These are phyloP conservation scores for Diachasmimorpha longicaudata DNA, from an alignment of 1,140 invertebrate genomes.

Conservation along the genomic window DNA sequence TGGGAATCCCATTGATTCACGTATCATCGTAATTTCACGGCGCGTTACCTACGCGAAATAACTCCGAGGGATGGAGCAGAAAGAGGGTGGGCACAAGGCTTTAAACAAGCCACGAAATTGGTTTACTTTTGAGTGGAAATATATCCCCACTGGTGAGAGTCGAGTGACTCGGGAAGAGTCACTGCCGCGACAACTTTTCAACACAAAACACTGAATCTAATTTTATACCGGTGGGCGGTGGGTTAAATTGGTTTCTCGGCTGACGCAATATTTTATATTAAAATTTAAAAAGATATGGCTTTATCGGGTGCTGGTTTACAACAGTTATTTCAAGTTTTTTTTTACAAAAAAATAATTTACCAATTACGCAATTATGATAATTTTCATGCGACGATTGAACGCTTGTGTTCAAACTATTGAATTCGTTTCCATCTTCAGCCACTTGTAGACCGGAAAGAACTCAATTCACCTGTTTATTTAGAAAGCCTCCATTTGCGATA, in stretches of 20 bases:
- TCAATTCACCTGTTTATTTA: not conserved
- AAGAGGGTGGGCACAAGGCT: conserved; percentile 46
- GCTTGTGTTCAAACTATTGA: no score
- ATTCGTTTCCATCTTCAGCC: no score
- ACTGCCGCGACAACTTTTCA: not conserved
- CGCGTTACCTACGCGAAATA: conserved; percentile 63
- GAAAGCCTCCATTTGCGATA: conserved; percentile 26
- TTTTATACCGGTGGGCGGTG: not conserved
- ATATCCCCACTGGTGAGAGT: conserved; percentile 17
- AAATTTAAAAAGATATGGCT: conserved; percentile 17
- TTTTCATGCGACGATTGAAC: no score
- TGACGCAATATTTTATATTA: not conserved
- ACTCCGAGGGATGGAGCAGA: conserved; percentile 50
- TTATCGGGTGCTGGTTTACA: no score
- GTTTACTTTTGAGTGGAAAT: conserved; percentile 52
- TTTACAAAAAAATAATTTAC: no score
- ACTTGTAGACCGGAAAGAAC: not conserved
- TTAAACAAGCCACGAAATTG: conserved; percentile 64
- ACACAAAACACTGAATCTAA: not conserved
- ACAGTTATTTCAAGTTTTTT: no score
- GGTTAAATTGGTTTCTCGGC: not conserved
- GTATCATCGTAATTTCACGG: conserved; percentile 64
- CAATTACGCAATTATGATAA: no score
- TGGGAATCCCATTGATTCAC: conserved; percentile 55
- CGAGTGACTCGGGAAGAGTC: not conserved